phyloP scores from a whole-genome alignment of 2,113 vertebrate genomes.

The Myotis davidii region DNA sequence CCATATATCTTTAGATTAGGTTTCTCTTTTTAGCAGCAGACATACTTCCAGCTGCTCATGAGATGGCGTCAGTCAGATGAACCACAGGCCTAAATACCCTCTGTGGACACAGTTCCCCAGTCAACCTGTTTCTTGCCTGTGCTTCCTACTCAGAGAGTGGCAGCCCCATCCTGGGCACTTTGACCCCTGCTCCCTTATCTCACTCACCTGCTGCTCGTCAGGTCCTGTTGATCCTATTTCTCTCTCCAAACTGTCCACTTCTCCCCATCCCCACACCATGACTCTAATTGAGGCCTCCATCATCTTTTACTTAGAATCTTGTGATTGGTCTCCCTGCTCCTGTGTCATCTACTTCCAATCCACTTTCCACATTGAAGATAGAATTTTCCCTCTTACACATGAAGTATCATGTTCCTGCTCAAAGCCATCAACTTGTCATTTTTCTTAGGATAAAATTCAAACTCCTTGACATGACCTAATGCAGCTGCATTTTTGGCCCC shows the following conservation, averaged over 20 bases:
- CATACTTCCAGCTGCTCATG: no score
- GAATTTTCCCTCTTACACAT: neutral
- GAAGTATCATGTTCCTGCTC: neutral
- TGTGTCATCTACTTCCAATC: neutral
- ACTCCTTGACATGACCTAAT: neutral
- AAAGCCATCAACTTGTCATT: neutral
- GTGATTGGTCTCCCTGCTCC: neutral
- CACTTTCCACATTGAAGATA: neutral
- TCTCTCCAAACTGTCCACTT: neutral
- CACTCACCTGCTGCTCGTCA: neutral
- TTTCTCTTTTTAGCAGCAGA: neutral
- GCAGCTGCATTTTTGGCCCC: neutral
- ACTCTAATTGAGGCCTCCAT: neutral
- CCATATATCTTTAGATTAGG: neutral
- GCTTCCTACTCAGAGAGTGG: neutral
- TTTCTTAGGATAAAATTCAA: neutral
- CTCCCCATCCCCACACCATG: neutral
- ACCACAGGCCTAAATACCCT: neutral
- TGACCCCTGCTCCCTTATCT: neutral
- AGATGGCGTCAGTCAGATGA: neutral
- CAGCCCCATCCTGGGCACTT: neutral
- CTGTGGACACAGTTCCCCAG: no score
- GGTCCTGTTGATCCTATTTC: no score
- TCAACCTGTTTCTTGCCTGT: neutral
- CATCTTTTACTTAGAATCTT: neutral